Conservation (phyloP, 1,140 invertebrate genomes). For the Aphelinus certus region DNA sequence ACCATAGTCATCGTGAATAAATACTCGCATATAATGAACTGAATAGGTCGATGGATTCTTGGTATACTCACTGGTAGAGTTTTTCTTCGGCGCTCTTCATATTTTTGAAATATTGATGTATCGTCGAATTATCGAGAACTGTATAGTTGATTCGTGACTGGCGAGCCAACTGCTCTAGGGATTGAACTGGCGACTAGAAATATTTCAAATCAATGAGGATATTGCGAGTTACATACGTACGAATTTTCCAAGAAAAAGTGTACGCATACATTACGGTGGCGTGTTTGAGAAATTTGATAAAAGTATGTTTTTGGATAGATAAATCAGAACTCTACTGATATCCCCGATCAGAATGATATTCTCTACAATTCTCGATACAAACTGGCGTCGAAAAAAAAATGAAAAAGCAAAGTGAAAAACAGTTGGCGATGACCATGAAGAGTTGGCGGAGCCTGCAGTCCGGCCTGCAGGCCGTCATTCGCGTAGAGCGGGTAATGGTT, state of each 20-base stretch:
- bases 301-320: too few species aligned
- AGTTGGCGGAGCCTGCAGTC: too few species aligned
- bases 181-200: slow-evolving; percentile 82
- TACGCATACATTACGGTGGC: too few species aligned
- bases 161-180: slow-evolving; percentile 84
- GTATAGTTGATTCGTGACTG: slow-evolving; percentile 94
- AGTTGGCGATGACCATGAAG: not conserved
- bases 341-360: too few species aligned
- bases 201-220: not conserved
- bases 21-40: too few species aligned
- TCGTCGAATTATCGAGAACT: slow-evolving; percentile 80
- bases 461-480: not conserved
- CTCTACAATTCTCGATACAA: too few species aligned
- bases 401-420: not conserved
- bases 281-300: too few species aligned
- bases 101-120: slow-evolving; percentile 88
- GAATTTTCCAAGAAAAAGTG: not conserved
- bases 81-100: slow-evolving; percentile 92
- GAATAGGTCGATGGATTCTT: not conserved
- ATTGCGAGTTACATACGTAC: not conserved
- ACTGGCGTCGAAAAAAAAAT: not conserved
- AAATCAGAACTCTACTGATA: too few species aligned
- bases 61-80: slow-evolving; percentile 75
- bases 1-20: too few species aligned
- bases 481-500: not conserved